Base-by-base conservation (phyloP, 2,797 vertebrate species). In the Meriones psammophilus region DNA sequence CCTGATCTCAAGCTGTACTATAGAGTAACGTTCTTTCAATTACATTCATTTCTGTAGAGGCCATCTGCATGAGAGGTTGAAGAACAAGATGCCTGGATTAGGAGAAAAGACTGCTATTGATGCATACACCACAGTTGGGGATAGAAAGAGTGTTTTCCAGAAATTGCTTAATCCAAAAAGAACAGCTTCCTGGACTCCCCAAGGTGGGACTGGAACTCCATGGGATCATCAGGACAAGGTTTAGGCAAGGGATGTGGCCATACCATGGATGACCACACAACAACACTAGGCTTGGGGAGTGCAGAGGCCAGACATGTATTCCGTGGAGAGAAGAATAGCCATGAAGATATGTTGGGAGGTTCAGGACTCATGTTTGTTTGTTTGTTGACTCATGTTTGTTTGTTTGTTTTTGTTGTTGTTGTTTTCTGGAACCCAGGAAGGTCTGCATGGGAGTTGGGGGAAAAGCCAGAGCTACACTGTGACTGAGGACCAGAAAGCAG, bases 191-290 rank as follows among this genome's bases (percentile, higher is more conserved):
- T 28, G 0, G 3, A 50, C 36, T 28, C 42, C 1, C 46, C n/a
- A 46, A 26, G 33, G 6, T 39, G 14, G n/a, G 12, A 0, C 2
- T 7, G 8, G 46, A 14, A 4, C 22, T 0, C 0, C 13, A 0
- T 0, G 24, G 30, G 46, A 9, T n/a, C 36, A 10, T 10, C 0
- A 42, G 36, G 24, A 22, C 0, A 0, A 42, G 77, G 13, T 20
- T 0, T 54, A 0, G 26, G 39, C 0, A n/a, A 1, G 7, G 36
- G 4, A 33, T 33, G 17, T 30, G 30, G 4, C 26, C 60, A 30
- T 50, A 13, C 50, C 5, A 1, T 8, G 68, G 62, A 78, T 36
- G 20, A 36, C 54, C 33, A 14, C 5, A 17, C 28, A 17, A 22
- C 12, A 7, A 28, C 5, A 1, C 4, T 50, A 39, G 26, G 1